Conservation (phyloP, 2,888 invertebrate species). For the Mythimna ferrago region DNA sequence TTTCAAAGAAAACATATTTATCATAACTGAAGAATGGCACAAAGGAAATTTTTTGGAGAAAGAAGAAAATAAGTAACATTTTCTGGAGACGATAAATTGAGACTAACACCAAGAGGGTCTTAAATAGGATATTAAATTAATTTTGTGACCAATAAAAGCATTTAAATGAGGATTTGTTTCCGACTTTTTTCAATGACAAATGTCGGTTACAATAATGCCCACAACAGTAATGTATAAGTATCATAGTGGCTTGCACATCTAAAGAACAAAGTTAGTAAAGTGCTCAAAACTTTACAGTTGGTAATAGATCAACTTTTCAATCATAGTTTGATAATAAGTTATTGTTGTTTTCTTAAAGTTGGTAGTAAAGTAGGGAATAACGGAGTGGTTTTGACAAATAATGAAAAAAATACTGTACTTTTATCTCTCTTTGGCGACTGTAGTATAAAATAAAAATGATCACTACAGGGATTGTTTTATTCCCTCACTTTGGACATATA, state of each 20-base stretch:
- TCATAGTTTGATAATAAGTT: constrained; percentile 15
- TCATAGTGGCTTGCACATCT: constrained; percentile 18
- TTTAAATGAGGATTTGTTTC: constrained; percentile 46
- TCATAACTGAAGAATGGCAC: not conserved
- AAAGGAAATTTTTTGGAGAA: not conserved
- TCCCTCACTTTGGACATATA: too few species aligned
- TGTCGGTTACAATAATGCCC: not conserved
- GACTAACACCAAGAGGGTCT: constrained; percentile 24
- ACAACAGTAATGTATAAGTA: not conserved
- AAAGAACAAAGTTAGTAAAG: not conserved
- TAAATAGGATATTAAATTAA: constrained; percentile 51
- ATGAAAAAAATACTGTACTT: not conserved
- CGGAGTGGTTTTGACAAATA: not conserved
- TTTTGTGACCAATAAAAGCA: constrained; percentile 34
- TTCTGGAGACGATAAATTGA: constrained; percentile 49
- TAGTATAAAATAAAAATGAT: constrained; percentile 4
- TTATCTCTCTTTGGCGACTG: not conserved
- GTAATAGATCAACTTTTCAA: constrained; percentile 15
- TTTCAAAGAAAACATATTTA: constrained; percentile 16
- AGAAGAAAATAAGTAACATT: constrained; percentile 26
- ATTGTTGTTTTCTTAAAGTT: constrained; percentile 20
- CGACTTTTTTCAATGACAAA: constrained; percentile 13
- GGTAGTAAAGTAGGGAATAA: not conserved
- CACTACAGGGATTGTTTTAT: not conserved
- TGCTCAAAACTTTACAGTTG: constrained; percentile 13